Percentiles rank a stretch among this genome's conserved stretches.
These are phyloP conservation scores for Osmerus mordax DNA, from an alignment of 2,113 vertebrate genomes.

Conservation along the genomic window DNA sequence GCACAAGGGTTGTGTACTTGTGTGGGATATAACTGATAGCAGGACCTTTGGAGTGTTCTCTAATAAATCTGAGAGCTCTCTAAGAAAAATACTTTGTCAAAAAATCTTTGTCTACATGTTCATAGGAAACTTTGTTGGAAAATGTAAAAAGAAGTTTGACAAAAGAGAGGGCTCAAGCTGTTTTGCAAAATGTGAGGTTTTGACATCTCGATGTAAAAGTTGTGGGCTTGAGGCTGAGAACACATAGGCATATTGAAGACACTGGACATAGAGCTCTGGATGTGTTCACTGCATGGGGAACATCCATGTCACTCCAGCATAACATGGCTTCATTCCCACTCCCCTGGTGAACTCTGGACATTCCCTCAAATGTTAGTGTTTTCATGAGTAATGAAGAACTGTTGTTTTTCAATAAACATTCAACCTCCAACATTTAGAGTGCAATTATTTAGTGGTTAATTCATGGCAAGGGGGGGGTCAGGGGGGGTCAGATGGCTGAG, in stretches of 20 bases:
- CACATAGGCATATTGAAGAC: neutral
- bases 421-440: too few species aligned
- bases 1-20: conserved; percentile 26
- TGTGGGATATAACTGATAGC: neutral
- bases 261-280: neutral
- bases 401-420: too few species aligned
- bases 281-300: too few species aligned
- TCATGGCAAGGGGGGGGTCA: too few species aligned
- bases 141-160: neutral
- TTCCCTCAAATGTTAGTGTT: too few species aligned
- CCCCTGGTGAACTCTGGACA: too few species aligned
- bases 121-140: neutral
- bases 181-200: neutral
- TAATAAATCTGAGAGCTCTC: neutral
- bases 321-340: too few species aligned
- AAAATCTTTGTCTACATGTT: neutral
- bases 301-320: too few species aligned
- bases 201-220: neutral
- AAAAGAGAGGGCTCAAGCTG: neutral
- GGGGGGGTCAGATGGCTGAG: too few species aligned
- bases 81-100: neutral
- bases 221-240: neutral
- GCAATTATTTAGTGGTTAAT: too few species aligned
- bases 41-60: neutral
- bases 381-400: too few species aligned